phyloP scores from a whole-genome alignment of 2,797 vertebrate species.

The Pogoniulus pusillus region DNA sequence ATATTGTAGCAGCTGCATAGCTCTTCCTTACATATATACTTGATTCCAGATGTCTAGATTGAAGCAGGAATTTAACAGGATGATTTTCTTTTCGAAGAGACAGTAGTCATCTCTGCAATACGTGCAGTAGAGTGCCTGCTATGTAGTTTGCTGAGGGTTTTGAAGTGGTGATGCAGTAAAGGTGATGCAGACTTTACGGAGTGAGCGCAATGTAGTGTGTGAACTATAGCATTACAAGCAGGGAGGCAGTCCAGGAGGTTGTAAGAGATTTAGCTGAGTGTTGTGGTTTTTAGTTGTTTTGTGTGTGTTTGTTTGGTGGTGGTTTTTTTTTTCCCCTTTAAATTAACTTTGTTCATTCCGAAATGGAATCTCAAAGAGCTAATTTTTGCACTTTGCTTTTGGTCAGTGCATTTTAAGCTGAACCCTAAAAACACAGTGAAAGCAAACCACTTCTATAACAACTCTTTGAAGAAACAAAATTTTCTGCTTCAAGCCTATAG shows the following conservation, averaged over 20 bases:
- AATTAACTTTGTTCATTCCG: not conserved
- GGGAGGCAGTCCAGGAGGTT: not conserved
- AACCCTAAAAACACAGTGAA: not conserved
- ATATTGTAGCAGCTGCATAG: conserved; percentile 3
- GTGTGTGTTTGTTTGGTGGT: too few relatives aligned
- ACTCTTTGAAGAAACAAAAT: not conserved
- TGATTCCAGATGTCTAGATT: conserved; percentile 30
- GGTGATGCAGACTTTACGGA: not conserved
- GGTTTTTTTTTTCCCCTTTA: not conserved
- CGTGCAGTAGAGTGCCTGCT: not conserved
- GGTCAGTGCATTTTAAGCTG: not conserved
- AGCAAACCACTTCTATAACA: not conserved
- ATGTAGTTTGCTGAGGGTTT: not conserved
- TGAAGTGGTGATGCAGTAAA: not conserved
- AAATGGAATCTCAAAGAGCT: not conserved
- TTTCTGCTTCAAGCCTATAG: not conserved
- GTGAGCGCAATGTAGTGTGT: not conserved
- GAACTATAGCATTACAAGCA: not conserved
- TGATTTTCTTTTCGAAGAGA: not conserved
- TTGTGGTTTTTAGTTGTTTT: too few relatives aligned
- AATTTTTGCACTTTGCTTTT: not conserved
- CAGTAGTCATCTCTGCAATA: not conserved
- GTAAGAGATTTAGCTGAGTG: not conserved
- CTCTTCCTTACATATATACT: conserved; percentile 14
- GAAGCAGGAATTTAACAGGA: not conserved